Percentiles rank a stretch among this genome's conserved stretches.
Evolutionary conservation across 30 jellyfish, hydroid and myxozoan genomes (phyloP).

Genomic region (Sanderia malayensis): DNA sequence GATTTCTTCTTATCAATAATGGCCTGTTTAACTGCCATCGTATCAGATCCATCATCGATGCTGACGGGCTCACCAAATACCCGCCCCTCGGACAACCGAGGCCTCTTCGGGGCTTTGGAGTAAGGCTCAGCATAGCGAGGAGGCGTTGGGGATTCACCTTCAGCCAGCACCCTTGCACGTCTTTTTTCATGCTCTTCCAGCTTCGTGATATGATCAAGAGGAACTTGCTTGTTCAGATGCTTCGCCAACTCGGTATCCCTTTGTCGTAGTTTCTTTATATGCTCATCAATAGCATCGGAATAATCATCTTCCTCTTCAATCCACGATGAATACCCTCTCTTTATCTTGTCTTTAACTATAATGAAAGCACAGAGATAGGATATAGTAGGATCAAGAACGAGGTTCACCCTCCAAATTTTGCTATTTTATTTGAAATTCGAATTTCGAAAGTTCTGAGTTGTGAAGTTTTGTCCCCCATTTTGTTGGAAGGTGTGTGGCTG

Average conservation of each 20-base stretch:
- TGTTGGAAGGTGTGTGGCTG: too few species aligned
- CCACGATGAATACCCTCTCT: background rate
- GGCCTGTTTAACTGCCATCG: background rate
- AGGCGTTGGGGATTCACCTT: background rate
- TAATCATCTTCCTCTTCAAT: background rate
- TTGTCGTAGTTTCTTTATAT: background rate
- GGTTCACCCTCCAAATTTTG: too few species aligned
- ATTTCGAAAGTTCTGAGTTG: too few species aligned
- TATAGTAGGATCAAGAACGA: too few species aligned
- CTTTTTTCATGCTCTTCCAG: background rate
- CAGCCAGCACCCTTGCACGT: background rate
- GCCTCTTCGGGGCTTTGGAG: too few species aligned
- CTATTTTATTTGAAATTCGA: too few species aligned
- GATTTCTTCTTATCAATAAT: background rate
- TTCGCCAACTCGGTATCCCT: background rate
- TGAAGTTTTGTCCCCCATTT: too few species aligned
- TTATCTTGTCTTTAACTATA: background rate
- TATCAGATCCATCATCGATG: background rate
- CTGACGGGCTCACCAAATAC: background rate
- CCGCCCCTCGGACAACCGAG: too few species aligned
- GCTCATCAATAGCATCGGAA: background rate
- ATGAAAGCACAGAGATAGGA: too few species aligned
- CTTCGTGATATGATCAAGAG: background rate
- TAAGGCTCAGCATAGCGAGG: background rate
- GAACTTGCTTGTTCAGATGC: background rate